These are phyloP conservation scores for Coregonus clupeaformis DNA, from an alignment of 2,113 vertebrate species.

Conservation along the genomic window DNA sequence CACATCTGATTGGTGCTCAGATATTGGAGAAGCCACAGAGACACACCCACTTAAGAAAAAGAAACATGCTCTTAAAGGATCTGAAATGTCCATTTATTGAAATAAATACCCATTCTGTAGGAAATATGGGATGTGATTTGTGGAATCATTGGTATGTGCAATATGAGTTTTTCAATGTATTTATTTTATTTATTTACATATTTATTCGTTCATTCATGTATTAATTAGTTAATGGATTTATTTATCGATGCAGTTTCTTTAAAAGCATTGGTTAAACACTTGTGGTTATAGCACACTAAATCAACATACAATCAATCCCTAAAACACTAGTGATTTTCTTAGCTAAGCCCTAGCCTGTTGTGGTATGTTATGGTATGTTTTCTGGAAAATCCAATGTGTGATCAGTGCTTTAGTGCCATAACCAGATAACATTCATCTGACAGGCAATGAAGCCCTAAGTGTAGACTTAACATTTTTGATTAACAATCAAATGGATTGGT, in stretches of 20 bases:
- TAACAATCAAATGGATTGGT: constrained; percentile 61
- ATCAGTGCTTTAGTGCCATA: constrained; percentile 77
- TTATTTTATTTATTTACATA: constrained; percentile 68
- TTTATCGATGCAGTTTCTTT: constrained; percentile 14
- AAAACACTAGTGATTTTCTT: constrained; percentile 54
- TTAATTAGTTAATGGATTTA: constrained; percentile 41
- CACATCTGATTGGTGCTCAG: constrained; percentile 50
- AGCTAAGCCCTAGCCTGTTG: constrained; percentile 64
- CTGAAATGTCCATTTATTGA: constrained; percentile 40
- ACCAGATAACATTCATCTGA: constrained; percentile 57
- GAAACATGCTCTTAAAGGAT: constrained; percentile 48
- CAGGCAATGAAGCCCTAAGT: constrained; percentile 45
- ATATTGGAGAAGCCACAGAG: constrained; percentile 32
- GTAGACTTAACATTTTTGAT: constrained; percentile 47
- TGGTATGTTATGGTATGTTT: constrained; percentile 71
- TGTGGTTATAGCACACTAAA: constrained; percentile 9
- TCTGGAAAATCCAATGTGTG: constrained; percentile 67
- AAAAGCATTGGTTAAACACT: constrained; percentile 6
- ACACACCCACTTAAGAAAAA: constrained; percentile 40
- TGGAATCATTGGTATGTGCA: constrained; percentile 61
- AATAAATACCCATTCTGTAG: constrained; percentile 60
- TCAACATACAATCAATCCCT: constrained; percentile 4
- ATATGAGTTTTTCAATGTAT: constrained; percentile 39
- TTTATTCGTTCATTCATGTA: constrained; percentile 68
- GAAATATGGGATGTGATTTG: constrained; percentile 58